phyloP scores from a whole-genome alignment of 2,113 vertebrate species.

The Pycnonotus jocosus region DNA sequence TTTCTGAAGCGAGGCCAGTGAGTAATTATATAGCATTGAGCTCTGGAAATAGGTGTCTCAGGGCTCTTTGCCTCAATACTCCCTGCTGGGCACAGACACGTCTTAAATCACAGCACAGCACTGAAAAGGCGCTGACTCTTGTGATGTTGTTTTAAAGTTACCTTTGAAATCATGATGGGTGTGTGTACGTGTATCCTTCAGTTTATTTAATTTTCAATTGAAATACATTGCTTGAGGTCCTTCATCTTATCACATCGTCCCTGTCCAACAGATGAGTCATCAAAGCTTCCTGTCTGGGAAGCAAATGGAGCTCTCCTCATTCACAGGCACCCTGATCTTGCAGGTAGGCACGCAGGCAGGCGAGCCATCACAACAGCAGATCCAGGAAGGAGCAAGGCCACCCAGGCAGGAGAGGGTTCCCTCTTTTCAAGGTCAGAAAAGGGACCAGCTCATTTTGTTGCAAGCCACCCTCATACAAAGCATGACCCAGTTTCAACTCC shows the following conservation, averaged over 20 bases:
- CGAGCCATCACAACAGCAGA: rapidly evolving
- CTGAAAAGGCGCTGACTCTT: neutral
- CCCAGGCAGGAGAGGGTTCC: neutral
- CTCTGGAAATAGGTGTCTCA: slow-evolving; percentile 1
- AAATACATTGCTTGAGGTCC: neutral
- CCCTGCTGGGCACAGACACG: neutral
- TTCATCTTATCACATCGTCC: neutral
- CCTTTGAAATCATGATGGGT: neutral
- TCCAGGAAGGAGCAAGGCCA: neutral
- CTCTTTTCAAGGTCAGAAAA: neutral
- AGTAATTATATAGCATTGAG: neutral
- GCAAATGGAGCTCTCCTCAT: neutral
- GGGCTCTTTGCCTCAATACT: neutral
- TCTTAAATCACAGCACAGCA: neutral
- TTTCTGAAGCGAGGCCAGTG: neutral
- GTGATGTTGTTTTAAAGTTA: neutral
- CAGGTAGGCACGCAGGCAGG: neutral
- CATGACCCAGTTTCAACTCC: neutral
- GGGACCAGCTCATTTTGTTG: neutral
- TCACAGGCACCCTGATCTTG: neutral
- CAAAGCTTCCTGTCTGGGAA: neutral
- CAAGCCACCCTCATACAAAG: neutral
- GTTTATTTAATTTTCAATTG: neutral
- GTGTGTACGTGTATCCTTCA: neutral
- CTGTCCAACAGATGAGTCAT: neutral